Percentiles rank a stretch among this genome's conserved stretches.
Conservation (phyloP, 2,888 invertebrate species). For the Agrochola circellaris region DNA sequence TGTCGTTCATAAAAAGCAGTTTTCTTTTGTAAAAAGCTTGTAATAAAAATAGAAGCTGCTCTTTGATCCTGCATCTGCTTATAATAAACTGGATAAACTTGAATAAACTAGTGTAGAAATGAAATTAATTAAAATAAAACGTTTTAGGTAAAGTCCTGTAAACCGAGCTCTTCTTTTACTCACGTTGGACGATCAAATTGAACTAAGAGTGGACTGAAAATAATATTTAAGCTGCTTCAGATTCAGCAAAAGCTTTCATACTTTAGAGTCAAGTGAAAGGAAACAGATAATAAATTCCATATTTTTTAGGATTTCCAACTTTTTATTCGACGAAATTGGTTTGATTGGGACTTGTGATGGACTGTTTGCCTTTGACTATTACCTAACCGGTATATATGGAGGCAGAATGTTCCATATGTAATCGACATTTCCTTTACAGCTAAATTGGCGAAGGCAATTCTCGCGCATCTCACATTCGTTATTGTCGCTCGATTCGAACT, state of each 20-base stretch:
- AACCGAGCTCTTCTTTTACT: neutral
- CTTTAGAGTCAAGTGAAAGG: neutral
- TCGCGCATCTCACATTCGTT: too few relatives aligned
- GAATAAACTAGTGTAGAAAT: neutral
- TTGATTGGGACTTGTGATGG: neutral
- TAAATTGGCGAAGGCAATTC: neutral
- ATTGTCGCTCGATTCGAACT: too few relatives aligned
- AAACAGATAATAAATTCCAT: neutral
- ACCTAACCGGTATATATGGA: neutral
- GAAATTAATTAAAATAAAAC: constrained; percentile 34
- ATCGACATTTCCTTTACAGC: neutral
- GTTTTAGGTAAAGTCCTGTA: neutral
- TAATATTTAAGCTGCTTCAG: constrained; percentile 15
- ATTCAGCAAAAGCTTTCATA: constrained; percentile 30
- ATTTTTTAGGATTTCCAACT: neutral
- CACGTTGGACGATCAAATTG: constrained; percentile 12
- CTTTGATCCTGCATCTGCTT: constrained; percentile 8
- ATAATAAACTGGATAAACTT: constrained; percentile 14
- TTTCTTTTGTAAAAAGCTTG: neutral
- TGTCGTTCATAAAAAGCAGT: constrained; percentile 13
- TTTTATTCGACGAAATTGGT: neutral
- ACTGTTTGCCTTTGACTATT: neutral
- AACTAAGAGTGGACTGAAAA: neutral
- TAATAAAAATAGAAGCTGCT: neutral
- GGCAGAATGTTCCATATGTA: constrained; percentile 1